Evolutionary conservation across 1,140 invertebrate genomes (phyloP).

Genomic region (Drosophila nasuta): DNA sequence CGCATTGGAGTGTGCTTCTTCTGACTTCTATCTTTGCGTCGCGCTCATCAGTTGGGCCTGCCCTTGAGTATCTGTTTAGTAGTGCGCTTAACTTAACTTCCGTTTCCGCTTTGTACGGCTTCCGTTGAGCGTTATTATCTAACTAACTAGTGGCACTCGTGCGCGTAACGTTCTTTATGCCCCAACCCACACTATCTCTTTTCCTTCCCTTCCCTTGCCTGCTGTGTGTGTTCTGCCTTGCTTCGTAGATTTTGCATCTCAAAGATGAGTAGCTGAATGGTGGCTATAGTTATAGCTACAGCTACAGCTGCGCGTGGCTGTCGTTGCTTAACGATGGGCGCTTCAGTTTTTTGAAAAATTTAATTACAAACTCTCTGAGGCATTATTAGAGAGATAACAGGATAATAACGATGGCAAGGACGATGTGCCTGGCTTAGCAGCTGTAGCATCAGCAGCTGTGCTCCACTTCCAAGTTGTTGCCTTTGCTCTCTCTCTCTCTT

Average conservation of each 20-base stretch:
- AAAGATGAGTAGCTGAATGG: conserved; percentile 21
- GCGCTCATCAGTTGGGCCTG: conserved; percentile 6
- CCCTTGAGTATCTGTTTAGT: conserved; percentile 78
- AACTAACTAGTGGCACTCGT: conserved; percentile 82
- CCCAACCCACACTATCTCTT: conserved; percentile 3
- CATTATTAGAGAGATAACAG: conserved; percentile 83
- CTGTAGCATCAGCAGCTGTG: conserved; percentile 58
- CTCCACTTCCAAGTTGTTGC: conserved; percentile 59
- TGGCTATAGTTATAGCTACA: background rate
- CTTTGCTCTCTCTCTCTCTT: background rate
- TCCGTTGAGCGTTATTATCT: conserved; percentile 82
- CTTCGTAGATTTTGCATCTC: conserved; percentile 42
- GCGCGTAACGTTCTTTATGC: conserved; percentile 78
- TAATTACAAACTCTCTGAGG: conserved; percentile 83
- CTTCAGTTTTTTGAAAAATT: conserved; percentile 77
- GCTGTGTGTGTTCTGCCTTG: background rate
- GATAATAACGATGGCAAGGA: conserved; percentile 82
- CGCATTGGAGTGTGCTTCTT: background rate
- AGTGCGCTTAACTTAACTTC: conserved; percentile 83
- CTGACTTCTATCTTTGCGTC: background rate
- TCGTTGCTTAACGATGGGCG: conserved; percentile 47
- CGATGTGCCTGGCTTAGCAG: conserved; percentile 36
- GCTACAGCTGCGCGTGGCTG: background rate
- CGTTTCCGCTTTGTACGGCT: conserved; percentile 79
- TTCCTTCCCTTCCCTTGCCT: no score